These are phyloP conservation scores for Takifugu ocellatus DNA, from an alignment of 2,797 vertebrate genomes.

Conservation along the genomic window DNA sequence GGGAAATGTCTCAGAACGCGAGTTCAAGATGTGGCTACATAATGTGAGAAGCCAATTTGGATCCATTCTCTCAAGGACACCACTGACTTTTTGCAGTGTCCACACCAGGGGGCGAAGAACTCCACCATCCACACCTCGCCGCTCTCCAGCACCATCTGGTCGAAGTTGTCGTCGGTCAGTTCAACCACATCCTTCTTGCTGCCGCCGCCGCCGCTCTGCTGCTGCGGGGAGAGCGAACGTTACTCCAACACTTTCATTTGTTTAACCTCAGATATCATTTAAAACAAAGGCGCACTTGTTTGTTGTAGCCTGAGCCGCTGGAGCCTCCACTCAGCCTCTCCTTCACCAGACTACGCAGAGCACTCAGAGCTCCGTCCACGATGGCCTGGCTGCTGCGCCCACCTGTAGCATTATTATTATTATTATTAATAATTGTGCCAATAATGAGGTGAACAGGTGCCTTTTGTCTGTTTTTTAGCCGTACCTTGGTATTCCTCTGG, in stretches of 20 bases:
- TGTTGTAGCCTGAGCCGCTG: slow-evolving; percentile 81
- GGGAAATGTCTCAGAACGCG: not conserved
- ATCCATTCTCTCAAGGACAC: accelerated
- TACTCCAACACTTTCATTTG: not conserved
- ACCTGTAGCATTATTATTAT: slow-evolving; percentile 64
- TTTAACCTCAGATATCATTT: not conserved
- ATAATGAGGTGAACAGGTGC: not conserved
- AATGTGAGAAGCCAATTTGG: too few species aligned
- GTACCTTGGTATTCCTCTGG: slow-evolving; percentile 95
- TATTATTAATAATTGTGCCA: not conserved
- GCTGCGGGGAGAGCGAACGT: not conserved
- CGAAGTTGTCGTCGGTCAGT: slow-evolving; percentile 92
- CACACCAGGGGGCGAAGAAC: slow-evolving; percentile 98
- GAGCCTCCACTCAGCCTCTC: slow-evolving; percentile 83
- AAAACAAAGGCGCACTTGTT: slow-evolving; percentile 44
- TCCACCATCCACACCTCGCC: slow-evolving; percentile 94
- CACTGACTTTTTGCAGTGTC: slow-evolving; percentile 97
- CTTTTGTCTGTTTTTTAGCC: not conserved
- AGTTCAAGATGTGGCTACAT: too few species aligned
- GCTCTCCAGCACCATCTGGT: slow-evolving; percentile 81
- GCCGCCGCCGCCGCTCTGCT: slow-evolving; percentile 62
- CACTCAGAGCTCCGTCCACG: slow-evolving; percentile 83
- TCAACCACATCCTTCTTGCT: slow-evolving; percentile 87
- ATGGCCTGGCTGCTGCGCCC: slow-evolving; percentile 89
- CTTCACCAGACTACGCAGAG: slow-evolving; percentile 84